Base-by-base conservation (phyloP, 2,888 invertebrate genomes). In the Apamea sordens region DNA sequence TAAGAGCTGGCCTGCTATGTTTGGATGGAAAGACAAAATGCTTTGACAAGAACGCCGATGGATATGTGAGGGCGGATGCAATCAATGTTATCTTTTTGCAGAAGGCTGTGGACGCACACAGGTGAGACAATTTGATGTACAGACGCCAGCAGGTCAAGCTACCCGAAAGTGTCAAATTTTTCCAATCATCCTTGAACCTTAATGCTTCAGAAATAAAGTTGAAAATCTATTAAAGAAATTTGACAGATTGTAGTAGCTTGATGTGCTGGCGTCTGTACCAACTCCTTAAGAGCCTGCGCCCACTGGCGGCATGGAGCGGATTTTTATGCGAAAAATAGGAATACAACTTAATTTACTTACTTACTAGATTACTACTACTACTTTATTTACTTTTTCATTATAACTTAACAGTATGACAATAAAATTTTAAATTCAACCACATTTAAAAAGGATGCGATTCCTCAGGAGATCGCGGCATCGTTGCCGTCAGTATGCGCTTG, bases 11-110 rank as follows among this genome's bases (percentile, higher is more conserved):
- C 8, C 89, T 93, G 13, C 70, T 93, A 1, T 92, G 93, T 76
- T 70, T 91, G 6, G 98, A 99, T 87, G 99, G 99, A 0, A 97
- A 97, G 82, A 99, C 99, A 92, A 98, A 98, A 91, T 98, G 98
- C 0, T 99, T 99, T 92, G 99, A 99, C 93, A 97, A 97, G 68
- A 97, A 97, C 61, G 98, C 97, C 1, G 97, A 98, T 90, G 98
- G 98, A 0, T 98, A 98, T 88, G 98, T 97, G 0, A 97, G 98
- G 69, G 97, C 98, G 73, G 98, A 98, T 93, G 97, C 98, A 0
- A 92, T 98, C 6, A 97, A 97, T 71, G 97, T 97, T 0, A 87
- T 98, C 4, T 97, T 98, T 79, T 91, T 99, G 36, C 98, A 98
- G 92, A 98, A 97, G 88, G 97, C 96, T 36, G 95, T 96, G 59